Evolutionary conservation across 2,888 invertebrate species (phyloP), one percentile per base, ranked within the genome.

Genomic region (Clitarchus hookeri): DNA sequence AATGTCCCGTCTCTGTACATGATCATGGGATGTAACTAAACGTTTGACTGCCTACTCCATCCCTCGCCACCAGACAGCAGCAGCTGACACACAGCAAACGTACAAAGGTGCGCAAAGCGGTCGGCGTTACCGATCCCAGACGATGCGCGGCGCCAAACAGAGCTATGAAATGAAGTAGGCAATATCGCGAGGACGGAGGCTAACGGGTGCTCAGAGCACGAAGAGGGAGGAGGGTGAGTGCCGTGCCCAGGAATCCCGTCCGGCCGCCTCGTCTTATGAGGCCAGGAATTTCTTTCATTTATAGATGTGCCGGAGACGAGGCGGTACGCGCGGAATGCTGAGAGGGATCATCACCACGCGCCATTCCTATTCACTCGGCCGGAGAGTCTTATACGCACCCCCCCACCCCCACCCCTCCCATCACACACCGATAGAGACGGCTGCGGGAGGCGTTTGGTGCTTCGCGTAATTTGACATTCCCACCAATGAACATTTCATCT

Each of bases 231-330:
- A 19, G 19, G 65, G 65, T 65, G n/a, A 1, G 11, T 48, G 65
- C 65, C 16, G 48, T 48, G 23, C 65, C 65, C 65, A 65, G 65
- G 65, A 65, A 65, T 65, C 0, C 65, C 65, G 65, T 19, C 65
- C 65, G 65, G 65, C 16, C 65, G 65, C 65, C 65, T 65, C 65
- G 65, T 65, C 65, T 65, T 65, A 65, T 65, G 65, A 65, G 65
- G n/a, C 65, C 65, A n/a, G n/a, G 65, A 65, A 65, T 65, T 65
- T 65, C 65, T 65, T 65, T 65, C 65, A 65, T 65, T 65, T 65
- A 65, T 65, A 65, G 65, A 65, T 65, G 65, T n/a, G 65, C 65
- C 16, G 65, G 65, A 19, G 65, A 65, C 65, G 65, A 19, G 65
- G 65, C 65, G 65, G 65, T 65, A n/a, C 12, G 65, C 65, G 65